These are phyloP conservation scores for Eilema sororculum DNA, from an alignment of 2,888 invertebrate species.

Conservation along the genomic window DNA sequence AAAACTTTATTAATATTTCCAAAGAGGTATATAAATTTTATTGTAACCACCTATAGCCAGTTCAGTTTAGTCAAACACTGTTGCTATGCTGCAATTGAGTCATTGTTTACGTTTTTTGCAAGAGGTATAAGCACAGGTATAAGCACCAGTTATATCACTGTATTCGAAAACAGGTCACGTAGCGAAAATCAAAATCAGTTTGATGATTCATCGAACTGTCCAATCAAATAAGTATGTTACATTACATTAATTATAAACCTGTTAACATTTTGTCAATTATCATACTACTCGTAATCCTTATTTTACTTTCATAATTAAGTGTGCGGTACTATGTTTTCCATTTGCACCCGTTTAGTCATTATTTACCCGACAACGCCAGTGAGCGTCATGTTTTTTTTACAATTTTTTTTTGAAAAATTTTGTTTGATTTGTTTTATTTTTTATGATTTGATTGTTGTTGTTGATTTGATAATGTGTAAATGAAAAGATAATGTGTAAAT, in stretches of 20 bases:
- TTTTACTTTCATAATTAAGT: too few relatives aligned
- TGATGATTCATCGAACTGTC: conserved; percentile 45
- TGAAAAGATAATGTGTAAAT: too few relatives aligned
- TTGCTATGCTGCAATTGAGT: conserved; percentile 42
- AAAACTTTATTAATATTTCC: background rate
- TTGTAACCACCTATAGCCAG: too few relatives aligned
- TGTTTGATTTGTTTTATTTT: too few relatives aligned
- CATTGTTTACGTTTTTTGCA: conserved; percentile 54
- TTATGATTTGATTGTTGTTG: too few relatives aligned
- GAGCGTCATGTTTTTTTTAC: too few relatives aligned
- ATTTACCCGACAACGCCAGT: too few relatives aligned
- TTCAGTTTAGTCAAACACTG: conserved; percentile 10
- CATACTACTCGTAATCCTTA: background rate
- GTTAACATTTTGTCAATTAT: conserved; percentile 8
- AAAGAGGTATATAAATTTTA: background rate
- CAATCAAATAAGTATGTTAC: conserved; percentile 21
- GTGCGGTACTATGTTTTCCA: too few relatives aligned
- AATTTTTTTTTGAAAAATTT: too few relatives aligned
- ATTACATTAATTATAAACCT: conserved; percentile 7
- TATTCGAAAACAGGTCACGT: conserved; percentile 44
- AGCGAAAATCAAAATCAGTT: conserved; percentile 25
- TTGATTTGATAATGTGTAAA: too few relatives aligned
- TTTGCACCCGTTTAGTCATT: too few relatives aligned
- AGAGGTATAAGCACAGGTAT: too few relatives aligned
- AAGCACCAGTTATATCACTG: conserved; percentile 36